Evolutionary conservation across 2,888 invertebrate species (phyloP).

Genomic region (Gortyna flavago): DNA sequence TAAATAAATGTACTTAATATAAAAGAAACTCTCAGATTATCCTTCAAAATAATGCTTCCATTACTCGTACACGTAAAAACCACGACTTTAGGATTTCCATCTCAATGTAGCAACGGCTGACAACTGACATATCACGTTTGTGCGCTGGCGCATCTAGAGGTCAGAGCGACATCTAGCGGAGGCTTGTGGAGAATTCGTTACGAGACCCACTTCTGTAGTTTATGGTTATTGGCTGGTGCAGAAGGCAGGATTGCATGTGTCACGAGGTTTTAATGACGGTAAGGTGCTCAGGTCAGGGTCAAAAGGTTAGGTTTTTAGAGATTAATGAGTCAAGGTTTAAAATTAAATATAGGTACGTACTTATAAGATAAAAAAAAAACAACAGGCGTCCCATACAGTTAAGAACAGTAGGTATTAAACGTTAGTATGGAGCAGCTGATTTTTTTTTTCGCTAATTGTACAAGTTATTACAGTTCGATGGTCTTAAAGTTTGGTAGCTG

Average conservation of each 20-base stretch:
- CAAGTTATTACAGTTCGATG: not conserved
- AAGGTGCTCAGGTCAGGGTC: not conserved
- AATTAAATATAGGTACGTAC: not conserved
- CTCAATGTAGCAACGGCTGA: conserved; percentile 71
- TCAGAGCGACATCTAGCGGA: conserved; percentile 71
- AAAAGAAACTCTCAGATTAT: not conserved
- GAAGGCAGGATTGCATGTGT: not conserved
- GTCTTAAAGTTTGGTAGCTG: no score
- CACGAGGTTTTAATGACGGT: not conserved
- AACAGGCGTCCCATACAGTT: no score
- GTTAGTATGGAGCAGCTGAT: no score
- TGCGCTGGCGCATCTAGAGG: conserved; percentile 73
- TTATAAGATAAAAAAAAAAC: no score
- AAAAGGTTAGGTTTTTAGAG: not conserved
- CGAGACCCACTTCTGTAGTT: conserved; percentile 72
- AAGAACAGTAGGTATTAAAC: no score
- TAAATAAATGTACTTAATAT: no score
- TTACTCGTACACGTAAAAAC: conserved; percentile 27
- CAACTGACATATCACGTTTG: conserved; percentile 85
- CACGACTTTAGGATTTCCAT: conserved; percentile 43
- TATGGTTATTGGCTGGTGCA: conserved; percentile 42
- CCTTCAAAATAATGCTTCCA: conserved; percentile 31
- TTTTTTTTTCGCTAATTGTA: not conserved
- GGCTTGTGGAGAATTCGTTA: conserved; percentile 76
- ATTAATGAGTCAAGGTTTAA: no score